phyloP scores from a whole-genome alignment of 2,113 vertebrate species.

The Orcinus orca region DNA sequence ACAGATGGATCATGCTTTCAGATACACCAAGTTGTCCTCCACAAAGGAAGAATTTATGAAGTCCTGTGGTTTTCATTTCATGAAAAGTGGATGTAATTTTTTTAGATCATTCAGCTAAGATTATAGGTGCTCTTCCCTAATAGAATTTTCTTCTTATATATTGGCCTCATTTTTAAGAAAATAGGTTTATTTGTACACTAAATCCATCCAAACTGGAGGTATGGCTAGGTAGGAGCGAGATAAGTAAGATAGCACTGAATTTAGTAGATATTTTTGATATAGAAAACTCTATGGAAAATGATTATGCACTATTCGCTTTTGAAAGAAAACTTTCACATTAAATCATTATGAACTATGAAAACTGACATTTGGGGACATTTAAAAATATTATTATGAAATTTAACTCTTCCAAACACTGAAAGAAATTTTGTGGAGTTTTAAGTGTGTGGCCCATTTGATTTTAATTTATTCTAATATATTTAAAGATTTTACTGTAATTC shows the following conservation, averaged over 20 bases:
- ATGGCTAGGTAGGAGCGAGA: not conserved
- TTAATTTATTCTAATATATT: slow-evolving; percentile 29
- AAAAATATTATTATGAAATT: slow-evolving; percentile 24
- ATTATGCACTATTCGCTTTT: slow-evolving; percentile 21
- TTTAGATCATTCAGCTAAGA: slow-evolving; percentile 70
- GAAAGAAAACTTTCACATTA: slow-evolving; percentile 39
- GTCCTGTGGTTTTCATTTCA: slow-evolving; percentile 73
- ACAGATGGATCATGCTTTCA: slow-evolving; percentile 51
- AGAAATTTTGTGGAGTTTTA: not conserved
- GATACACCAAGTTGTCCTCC: slow-evolving; percentile 43
- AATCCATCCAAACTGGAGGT: slow-evolving; percentile 40
- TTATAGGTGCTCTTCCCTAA: slow-evolving; percentile 69
- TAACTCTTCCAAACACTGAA: not conserved
- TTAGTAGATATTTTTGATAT: not conserved
- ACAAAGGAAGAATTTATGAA: slow-evolving; percentile 71
- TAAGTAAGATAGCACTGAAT: slow-evolving; percentile 47
- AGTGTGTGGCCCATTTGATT: not conserved
- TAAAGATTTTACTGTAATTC: not conserved
- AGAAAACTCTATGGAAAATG: not conserved
- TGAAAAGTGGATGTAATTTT: slow-evolving; percentile 69
- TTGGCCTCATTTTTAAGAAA: slow-evolving; percentile 72
- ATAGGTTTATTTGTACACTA: slow-evolving; percentile 66
- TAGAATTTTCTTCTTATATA: slow-evolving; percentile 70
- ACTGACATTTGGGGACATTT: not conserved
- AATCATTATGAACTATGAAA: slow-evolving; percentile 29